Evolutionary conservation across 2,888 invertebrate genomes (phyloP), one percentile per base, ranked within the genome.

Genomic region (Drosophila anomelani): DNA sequence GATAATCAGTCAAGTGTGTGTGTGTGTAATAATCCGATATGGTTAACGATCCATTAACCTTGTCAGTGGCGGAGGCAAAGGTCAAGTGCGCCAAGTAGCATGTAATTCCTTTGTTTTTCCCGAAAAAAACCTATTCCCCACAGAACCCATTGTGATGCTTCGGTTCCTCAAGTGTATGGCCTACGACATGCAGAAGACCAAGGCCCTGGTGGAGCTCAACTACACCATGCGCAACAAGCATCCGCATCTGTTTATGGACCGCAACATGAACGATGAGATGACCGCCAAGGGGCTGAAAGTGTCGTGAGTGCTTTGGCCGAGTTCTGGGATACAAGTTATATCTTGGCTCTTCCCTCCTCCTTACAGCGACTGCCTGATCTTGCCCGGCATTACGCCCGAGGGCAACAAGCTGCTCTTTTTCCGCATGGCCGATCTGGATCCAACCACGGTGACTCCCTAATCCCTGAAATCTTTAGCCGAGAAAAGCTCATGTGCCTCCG

Each of bases 191-290:
- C 86, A 88, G 23, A 79, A 88, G 38, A 83, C 90, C 1, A 90
- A 91, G 63, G 64, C 81, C 20, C 59, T 92, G n/a, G 85, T 92
- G 34, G 88, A 91, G 55, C 74, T 90, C 4, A 91, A 91, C 87
- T 94, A 93, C 77, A 93, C 92, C 17, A 84, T 94, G 66, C 91
- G 94, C 26, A 93, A 93, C n/a, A 93, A 93, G 77, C 92, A 93
- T 59, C 92, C 93, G 3, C 93, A 94, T 81, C 91, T 94, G 72
- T 94, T 94, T 79, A 86, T 92, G 8, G 91, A 94, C 56, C 91
- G 94, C 44, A 93, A 94, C 82, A 93, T 94, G 2, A 75, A 81
- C 0, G 83, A 90, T 58, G 88, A 88, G 51, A 78, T 81, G 70
- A 76, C 68, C 26, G 81, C 81, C 46, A 82, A 80, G 55, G 76